Evolutionary conservation across 2,888 invertebrate species (phyloP).

Genomic region (Drosophila rubida): DNA sequence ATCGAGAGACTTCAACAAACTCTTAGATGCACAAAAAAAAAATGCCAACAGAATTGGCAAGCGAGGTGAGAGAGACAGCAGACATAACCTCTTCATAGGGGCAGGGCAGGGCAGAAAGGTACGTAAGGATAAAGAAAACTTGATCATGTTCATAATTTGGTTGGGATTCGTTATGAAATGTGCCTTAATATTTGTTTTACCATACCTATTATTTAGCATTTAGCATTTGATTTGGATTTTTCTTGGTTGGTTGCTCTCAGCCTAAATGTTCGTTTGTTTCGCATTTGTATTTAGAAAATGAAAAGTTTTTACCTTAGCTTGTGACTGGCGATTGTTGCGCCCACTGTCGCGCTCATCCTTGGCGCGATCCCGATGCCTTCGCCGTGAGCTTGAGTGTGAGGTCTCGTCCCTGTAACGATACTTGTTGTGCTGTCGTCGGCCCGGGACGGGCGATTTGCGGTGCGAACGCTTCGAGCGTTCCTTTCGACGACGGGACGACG

Average conservation of each 20-base stretch:
- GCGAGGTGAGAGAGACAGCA: conserved; percentile 22
- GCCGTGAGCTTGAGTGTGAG: conserved; percentile 84
- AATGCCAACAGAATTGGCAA: conserved; percentile 44
- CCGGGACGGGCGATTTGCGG: conserved; percentile 92
- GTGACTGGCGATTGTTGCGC: conserved; percentile 83
- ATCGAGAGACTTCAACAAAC: conserved; percentile 1
- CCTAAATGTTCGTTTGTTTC: conserved; percentile 52
- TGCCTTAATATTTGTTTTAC: conserved; percentile 58
- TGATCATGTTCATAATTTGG: conserved; percentile 18
- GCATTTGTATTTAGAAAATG: conserved; percentile 73
- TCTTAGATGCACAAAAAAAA: background rate
- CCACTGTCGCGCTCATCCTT: conserved; percentile 84
- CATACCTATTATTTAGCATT: conserved; percentile 26
- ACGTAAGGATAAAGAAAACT: conserved; percentile 36
- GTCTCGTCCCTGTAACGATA: conserved; percentile 86
- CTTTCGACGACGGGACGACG: conserved; percentile 89
- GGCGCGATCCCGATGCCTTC: conserved; percentile 84
- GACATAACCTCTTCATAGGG: background rate
- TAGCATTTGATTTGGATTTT: conserved; percentile 28
- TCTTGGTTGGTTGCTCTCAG: conserved; percentile 39
- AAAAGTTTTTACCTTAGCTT: conserved; percentile 85
- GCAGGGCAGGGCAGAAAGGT: background rate
- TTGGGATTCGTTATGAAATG: conserved; percentile 3
- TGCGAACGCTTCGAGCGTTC: conserved; percentile 94
- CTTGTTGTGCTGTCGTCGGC: conserved; percentile 90